Evolutionary conservation across 2,888 invertebrate species (phyloP).

Genomic region (Esperia sulphurella): DNA sequence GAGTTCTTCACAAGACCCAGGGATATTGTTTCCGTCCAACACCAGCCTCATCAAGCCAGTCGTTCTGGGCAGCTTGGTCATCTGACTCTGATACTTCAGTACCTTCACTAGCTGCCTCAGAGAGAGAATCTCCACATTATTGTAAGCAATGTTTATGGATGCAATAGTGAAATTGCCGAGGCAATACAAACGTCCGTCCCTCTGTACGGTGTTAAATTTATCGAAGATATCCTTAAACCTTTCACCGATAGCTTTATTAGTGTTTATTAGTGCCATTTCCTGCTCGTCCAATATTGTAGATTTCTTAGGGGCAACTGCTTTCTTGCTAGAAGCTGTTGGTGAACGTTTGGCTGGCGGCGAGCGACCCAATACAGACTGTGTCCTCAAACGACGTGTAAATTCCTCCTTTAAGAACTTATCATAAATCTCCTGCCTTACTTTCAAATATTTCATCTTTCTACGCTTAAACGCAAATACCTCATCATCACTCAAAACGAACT

Average conservation of each 20-base stretch:
- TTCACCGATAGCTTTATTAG: constrained; percentile 25
- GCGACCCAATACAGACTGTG: background rate
- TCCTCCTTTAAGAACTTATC: constrained; percentile 23
- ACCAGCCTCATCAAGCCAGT: constrained; percentile 40
- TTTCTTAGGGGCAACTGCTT: background rate
- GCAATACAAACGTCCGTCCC: constrained; percentile 21
- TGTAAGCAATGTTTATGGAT: constrained; percentile 48
- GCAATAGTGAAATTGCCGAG: constrained; percentile 42
- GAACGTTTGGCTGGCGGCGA: background rate
- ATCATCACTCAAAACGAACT: constrained; percentile 31
- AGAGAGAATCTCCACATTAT: constrained; percentile 30
- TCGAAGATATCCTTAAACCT: constrained; percentile 24
- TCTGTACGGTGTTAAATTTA: constrained; percentile 15
- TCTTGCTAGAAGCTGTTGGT: background rate
- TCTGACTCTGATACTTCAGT: constrained; percentile 33
- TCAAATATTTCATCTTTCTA: constrained; percentile 22
- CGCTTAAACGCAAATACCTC: constrained; percentile 24
- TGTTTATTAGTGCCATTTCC: constrained; percentile 21
- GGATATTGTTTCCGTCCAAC: constrained; percentile 41
- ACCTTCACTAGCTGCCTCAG: constrained; percentile 31
- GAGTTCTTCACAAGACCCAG: constrained; percentile 28
- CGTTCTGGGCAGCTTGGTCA: background rate
- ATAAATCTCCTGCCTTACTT: constrained; percentile 22
- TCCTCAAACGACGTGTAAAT: background rate
- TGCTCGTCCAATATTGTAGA: background rate